phyloP scores from a whole-genome alignment of 1,140 invertebrate species.

The Drosophila ambigua region DNA sequence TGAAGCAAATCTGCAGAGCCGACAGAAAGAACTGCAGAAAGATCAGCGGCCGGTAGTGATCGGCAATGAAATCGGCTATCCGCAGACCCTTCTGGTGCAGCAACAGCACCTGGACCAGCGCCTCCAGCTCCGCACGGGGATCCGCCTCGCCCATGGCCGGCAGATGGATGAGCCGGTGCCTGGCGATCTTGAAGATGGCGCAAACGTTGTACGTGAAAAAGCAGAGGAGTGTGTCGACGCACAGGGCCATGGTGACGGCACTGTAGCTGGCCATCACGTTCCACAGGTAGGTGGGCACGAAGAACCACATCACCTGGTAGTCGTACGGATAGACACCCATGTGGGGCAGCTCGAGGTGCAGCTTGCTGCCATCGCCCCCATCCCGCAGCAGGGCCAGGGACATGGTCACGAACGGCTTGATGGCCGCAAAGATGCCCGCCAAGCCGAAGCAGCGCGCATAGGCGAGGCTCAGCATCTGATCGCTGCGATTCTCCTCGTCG shows the following conservation, averaged over 20 bases:
- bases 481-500: slow-evolving; percentile 55
- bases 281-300: slow-evolving; percentile 65
- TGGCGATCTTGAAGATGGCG: slow-evolving; percentile 65
- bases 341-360: slow-evolving; percentile 56
- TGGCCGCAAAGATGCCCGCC: slow-evolving; percentile 50
- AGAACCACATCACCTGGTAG: slow-evolving; percentile 28
- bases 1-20: slow-evolving; percentile 62
- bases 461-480: slow-evolving; percentile 52
- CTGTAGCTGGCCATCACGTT: slow-evolving; percentile 59
- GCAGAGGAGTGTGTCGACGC: slow-evolving; percentile 64
- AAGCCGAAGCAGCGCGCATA: slow-evolving; percentile 55
- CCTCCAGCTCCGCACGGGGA: slow-evolving; percentile 28
- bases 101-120: slow-evolving; percentile 39
- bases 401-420: slow-evolving; percentile 61
- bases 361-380: slow-evolving; percentile 4
- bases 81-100: slow-evolving; percentile 59
- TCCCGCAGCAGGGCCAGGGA: slow-evolving; percentile 25
- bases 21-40: slow-evolving; percentile 67
- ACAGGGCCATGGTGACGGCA: slow-evolving; percentile 62
- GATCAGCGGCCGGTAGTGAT: slow-evolving; percentile 46
- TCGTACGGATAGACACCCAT: slow-evolving; percentile 53
- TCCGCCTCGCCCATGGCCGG: slow-evolving; percentile 7
- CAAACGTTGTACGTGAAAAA: slow-evolving; percentile 71
- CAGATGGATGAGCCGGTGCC: slow-evolving; percentile 53
- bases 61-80: slow-evolving; percentile 50